Base-by-base conservation (phyloP, 2,888 invertebrate genomes). In the Polietes domitor region DNA sequence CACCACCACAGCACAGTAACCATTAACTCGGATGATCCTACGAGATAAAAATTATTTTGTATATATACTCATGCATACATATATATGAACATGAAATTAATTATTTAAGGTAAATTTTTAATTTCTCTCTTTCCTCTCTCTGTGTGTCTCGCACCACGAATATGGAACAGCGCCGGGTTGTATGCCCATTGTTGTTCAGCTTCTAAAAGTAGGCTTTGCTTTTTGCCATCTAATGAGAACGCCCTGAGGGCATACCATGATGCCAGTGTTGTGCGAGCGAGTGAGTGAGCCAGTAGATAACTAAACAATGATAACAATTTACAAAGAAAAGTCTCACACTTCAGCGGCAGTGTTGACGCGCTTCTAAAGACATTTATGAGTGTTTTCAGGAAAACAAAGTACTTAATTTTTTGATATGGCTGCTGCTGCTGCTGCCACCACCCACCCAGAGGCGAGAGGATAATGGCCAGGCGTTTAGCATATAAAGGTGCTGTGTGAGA, bases 81-180 rank as follows among this genome's bases (percentile, higher is more conserved):
- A 12, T 41, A 55, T 77, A 70, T 78, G 73, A 58, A 61, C 74
- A 78, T 76, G 37, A 74, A 80, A 70, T 80, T 83, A 80, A 80
- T 77, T 77, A 71, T 43, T 63, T 71, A 26, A 63, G 32, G 32
- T 74, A 32, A 47, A 73, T 53, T 47, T 80, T 5, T 61, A 58
- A 4, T 73, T 58, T 26, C 6, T 21, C 19, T 28, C n/a, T n/a
- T n/a, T 41, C 17, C 4, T 6, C 10, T 12, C 47, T 2, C 15
- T 47, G n/a, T 7, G 15, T n/a, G n/a, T 41, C 6, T 41, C 2
- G 10, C 2, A 12, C 41, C 12, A 7, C 41, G 15, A 41, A 2
- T 4, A 41, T 10, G 41, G 4, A 2, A 32, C 32, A 32, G 47
- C 6, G 47, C 2, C 47, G 5, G 5, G 47, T n/a, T 47, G 47